Percentiles rank a stretch among this genome's conserved stretches.
phyloP scores from a whole-genome alignment of 2,797 vertebrate genomes.

The Calcarius lapponicus region DNA sequence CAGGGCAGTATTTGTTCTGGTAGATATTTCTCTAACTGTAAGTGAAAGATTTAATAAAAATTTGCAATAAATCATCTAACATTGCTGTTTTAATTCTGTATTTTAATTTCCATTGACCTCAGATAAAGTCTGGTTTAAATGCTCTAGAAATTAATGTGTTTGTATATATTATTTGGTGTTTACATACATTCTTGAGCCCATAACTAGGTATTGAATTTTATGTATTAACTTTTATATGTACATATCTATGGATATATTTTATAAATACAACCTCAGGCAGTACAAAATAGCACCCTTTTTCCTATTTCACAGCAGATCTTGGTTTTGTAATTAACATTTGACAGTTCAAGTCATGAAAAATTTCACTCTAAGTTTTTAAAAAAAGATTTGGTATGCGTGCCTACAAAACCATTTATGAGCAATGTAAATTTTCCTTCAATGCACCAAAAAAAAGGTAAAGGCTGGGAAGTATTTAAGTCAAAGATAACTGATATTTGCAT shows the following conservation, averaged over 20 bases:
- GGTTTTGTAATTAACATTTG: neutral
- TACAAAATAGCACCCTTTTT: neutral
- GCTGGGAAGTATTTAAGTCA: neutral
- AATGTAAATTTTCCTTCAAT: neutral
- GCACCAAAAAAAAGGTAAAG: neutral
- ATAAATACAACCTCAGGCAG: neutral
- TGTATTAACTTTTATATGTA: neutral
- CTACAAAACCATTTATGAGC: neutral
- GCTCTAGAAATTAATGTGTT: neutral
- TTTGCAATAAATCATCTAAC: neutral
- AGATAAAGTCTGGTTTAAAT: neutral
- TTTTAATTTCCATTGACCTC: neutral
- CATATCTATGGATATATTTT: neutral
- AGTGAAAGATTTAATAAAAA: neutral
- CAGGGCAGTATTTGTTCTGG: neutral
- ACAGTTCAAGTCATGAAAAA: neutral
- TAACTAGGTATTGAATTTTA: neutral
- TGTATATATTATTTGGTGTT: neutral
- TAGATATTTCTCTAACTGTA: neutral
- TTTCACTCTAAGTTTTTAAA: neutral
- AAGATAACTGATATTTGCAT: neutral
- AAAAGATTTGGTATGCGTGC: neutral
- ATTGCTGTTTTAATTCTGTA: neutral
- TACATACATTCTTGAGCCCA: rapidly evolving
- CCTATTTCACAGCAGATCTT: neutral